Evolutionary conservation across 2,113 vertebrate species (phyloP), one percentile per base, ranked within the genome.

Genomic region (Chaenocephalus aceratus): DNA sequence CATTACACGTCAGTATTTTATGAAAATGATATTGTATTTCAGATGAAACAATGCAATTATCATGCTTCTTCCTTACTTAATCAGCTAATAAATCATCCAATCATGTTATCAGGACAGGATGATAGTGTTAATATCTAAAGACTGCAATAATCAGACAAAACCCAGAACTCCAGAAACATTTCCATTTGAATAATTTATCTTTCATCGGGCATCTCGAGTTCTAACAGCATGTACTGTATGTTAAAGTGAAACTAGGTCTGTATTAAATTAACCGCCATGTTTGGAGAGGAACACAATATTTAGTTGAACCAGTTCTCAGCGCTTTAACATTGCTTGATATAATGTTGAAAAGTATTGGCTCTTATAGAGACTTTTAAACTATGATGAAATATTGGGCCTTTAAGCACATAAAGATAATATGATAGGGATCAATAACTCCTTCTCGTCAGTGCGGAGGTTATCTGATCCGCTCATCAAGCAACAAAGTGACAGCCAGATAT

Each of bases 261-360:
- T 69, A 74, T 83, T 80, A 71, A 79, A 90, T 79, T 72, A 86
- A 59, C 23, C 72, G 68, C 59, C 59, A 71, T 80, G 82, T 86
- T 84, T 86, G 56, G 52, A 86, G 62, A 90, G 86, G 60, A 91
- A 92, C 60, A 52, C 41, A 79, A 89, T 84, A 83, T 86, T 80
- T 75, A 30, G 56, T 48, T 36, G 60, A 79, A 57, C 52, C 58
- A 21, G 44, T 72, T 79, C 70, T 69, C 63, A 56, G 77, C 56
- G 48, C 58, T 65, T 77, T 75, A 56, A 83, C 53, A 69, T 26
- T 34, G 49, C 58, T 48, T 46, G 46, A 79, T 53, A 21, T 79
- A 36, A 80, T 63, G 74, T 73, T 63, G 71, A 51, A 88, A 77
- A 75, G 51, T 48, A 62, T 34, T 66, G 58, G 23, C 62, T 72